These are phyloP conservation scores for Bellardia bayeri DNA, from an alignment of 2,888 invertebrate genomes.

Conservation along the genomic window DNA sequence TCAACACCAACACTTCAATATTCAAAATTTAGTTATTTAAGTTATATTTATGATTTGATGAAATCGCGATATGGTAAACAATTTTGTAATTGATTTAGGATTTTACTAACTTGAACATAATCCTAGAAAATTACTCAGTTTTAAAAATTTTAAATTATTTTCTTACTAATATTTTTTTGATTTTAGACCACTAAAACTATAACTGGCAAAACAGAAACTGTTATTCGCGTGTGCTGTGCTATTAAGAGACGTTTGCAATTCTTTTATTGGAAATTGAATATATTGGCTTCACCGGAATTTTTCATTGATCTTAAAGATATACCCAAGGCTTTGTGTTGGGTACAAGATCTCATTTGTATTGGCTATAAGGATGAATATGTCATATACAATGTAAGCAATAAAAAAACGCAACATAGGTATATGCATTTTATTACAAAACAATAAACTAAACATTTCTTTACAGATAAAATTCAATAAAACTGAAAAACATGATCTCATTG, in stretches of 20 bases:
- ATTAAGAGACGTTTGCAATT: conserved; percentile 93
- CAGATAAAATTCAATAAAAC: conserved; percentile 80
- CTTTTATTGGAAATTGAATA: conserved; percentile 94
- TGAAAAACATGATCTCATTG: conserved; percentile 92
- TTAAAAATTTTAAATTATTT: too few relatives aligned
- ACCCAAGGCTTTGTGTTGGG: conserved; percentile 92
- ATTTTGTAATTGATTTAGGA: too few relatives aligned
- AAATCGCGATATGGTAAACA: too few relatives aligned
- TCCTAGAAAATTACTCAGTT: too few relatives aligned
- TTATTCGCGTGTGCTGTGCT: conserved; percentile 94
- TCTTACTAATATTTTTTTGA: not conserved
- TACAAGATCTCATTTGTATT: conserved; percentile 92
- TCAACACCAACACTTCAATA: too few relatives aligned
- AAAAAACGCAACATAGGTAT: not conserved
- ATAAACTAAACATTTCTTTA: not conserved
- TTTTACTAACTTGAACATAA: too few relatives aligned
- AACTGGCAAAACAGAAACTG: conserved; percentile 90
- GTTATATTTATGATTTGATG: too few relatives aligned
- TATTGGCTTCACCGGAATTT: conserved; percentile 88
- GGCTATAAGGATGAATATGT: conserved; percentile 94
- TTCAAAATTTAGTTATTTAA: too few relatives aligned
- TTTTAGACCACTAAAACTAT: conserved; percentile 84
- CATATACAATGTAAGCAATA: conserved; percentile 88
- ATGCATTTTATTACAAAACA: not conserved
- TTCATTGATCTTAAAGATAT: conserved; percentile 92